Evolutionary conservation across 2,888 invertebrate species (phyloP), one percentile per base, ranked within the genome.

Genomic region (Leptopilina syphax): DNA sequence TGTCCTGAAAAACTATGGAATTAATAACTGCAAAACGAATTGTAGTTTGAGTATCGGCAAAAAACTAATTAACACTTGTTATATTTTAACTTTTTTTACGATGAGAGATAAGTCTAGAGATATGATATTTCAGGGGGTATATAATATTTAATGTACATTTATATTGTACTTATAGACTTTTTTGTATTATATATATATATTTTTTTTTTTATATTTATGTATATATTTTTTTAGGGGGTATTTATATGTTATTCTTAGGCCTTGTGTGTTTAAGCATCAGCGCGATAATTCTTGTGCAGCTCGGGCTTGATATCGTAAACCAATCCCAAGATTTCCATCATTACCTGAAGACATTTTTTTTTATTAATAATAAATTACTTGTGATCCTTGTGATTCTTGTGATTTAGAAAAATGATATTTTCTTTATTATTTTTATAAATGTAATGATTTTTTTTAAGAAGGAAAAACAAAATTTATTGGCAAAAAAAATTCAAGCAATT

Each of bases 251-350:
- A 82, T 76, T 70, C 57, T 65, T 50, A 63, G 65, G 79, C 78
- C 79, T 83, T 81, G 79, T 67, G 57, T 79, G 65, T 77, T 91
- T 89, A 90, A 84, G 86, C 86, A 85, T 93, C 92, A 80, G 93
- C 86, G 91, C 95, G 95, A 92, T 95, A 97, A 93, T 99, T 99
- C 93, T 95, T 94, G 93, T 99, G 99, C 87, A 98, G 94, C 92
- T 98, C 97, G 4, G 98, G 98, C 92, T 97, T 96, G 92, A 99
- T 98, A 91, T 97, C 96, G 91, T 97, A 97, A 68, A 98, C 98
- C 92, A 96, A 94, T 85, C 95, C 94, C 90, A 98, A 94, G 87
- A 98, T 94, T 88, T 96, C 96, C 84, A 93, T 91, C 91, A 97
- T 96, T 54, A 97, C 96, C 96, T 96, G 93, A 9, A 81, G 78